Percentiles rank a stretch among this genome's conserved stretches.
These are phyloP conservation scores for Pangasius macronema DNA, from an alignment of 2,797 vertebrate genomes.

Conservation along the genomic window DNA sequence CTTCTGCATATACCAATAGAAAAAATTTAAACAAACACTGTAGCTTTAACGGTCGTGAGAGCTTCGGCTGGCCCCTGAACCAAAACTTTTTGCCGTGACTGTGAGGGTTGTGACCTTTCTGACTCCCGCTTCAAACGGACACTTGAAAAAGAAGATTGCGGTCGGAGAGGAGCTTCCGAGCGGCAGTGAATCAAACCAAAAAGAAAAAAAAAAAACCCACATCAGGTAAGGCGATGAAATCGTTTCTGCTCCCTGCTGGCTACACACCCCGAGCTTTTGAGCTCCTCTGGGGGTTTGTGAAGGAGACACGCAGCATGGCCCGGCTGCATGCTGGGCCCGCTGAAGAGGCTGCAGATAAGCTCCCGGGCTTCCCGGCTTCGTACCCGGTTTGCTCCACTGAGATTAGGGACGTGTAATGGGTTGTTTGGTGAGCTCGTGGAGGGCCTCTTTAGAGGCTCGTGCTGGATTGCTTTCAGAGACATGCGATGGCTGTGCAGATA, in stretches of 20 bases:
- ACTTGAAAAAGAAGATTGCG: conserved; percentile 74
- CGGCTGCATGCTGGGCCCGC: conserved; percentile 60
- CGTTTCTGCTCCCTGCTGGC: conserved; percentile 70
- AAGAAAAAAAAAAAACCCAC: conserved; percentile 55
- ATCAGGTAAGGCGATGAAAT: conserved; percentile 83
- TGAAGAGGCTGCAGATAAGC: conserved; percentile 66
- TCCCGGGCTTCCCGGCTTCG: conserved; percentile 64
- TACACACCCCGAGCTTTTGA: conserved; percentile 67
- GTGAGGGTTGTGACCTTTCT: conserved; percentile 76
- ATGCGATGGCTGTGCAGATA: conserved; percentile 11
- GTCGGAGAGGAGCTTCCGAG: conserved; percentile 71
- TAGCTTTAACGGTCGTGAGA: conserved; percentile 70
- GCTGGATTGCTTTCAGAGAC: conserved; percentile 19
- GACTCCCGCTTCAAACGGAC: conserved; percentile 76
- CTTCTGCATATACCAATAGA: conserved; percentile 67
- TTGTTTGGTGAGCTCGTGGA: conserved; percentile 58
- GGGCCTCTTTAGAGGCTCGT: conserved; percentile 25
- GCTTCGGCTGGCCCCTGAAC: conserved; percentile 63
- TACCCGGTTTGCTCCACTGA: conserved; percentile 65
- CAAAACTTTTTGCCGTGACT: conserved; percentile 71
- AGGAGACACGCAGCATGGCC: conserved; percentile 58
- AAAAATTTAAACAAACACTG: conserved; percentile 48
- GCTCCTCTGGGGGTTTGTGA: conserved; percentile 70
- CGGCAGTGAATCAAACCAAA: conserved; percentile 72
- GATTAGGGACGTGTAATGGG: conserved; percentile 60